Evolutionary conservation across 1,140 invertebrate genomes (phyloP), one percentile per base, ranked within the genome.

Genomic region (Thaumatotibia leucotreta): DNA sequence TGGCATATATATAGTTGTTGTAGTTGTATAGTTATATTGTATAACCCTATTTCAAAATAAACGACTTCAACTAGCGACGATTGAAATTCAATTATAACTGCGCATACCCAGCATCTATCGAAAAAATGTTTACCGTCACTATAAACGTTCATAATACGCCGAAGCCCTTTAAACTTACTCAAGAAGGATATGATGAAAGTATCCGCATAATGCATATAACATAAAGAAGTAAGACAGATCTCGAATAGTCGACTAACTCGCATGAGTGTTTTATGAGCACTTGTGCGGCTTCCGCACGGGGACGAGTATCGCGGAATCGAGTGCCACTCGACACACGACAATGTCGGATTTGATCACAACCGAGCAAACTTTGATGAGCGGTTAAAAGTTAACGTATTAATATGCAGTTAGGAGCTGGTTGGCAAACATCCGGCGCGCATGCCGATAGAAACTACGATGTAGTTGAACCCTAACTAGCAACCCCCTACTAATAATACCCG

Each of bases 221-320:
- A 17, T 35, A 17, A 35, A 62, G 31, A 62, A 62, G 31, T 33
- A 62, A 62, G 61, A 58, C 52, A 27, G 52, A 58, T 58, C 52
- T 58, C 52, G 27, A 58, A 58, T 58, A 58, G 52, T 58, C 52
- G 29, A 58, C 52, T 58, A 77, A 70, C 79, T 82, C 68, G 79
- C 82, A 82, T 78, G 83, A 88, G 88, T 88, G 83, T 86, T 90
- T 88, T 88, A 88, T 86, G 84, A 88, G 80, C 86, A 86, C 88
- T 90, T 76, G 77, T 88, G 85, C 79, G 83, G 72, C 74, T 81
- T 82, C 84, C 80, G 79, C 75, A 73, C 72, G 66, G 71, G 78
- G 79, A 73, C 80, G 62, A 76, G 76, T 75, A 79, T 73, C 74
- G 70, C 68, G 69, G 70, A 67, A 80, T 83, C 80, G 80, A 80